Base-by-base conservation (phyloP, 2,888 invertebrate genomes). In the Sesamia inferens region DNA sequence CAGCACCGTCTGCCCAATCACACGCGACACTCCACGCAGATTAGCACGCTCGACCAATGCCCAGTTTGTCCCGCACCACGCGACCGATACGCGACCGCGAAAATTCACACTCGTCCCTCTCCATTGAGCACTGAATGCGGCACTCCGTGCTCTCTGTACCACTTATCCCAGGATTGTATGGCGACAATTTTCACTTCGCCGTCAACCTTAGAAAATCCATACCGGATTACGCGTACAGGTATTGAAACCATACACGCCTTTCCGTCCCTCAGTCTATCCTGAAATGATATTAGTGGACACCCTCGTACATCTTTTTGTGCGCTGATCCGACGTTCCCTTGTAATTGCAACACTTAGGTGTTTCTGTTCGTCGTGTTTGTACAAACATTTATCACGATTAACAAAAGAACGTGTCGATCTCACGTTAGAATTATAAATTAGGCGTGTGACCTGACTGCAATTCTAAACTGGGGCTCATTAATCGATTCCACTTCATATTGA, bases 11-110 rank as follows among this genome's bases (percentile, higher is more conserved):
- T 93, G 93, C 91, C 94, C 95, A 96, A 96, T 96, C 96, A 95
- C 92, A 95, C 92, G 94, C 94, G 94, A 95, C 95, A 94, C 94
- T 94, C 95, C 90, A 94, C 94, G 94, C 94, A 95, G 95, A 96
- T 96, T 96, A 95, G 96, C 93, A 92, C 92, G 92, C 90, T 94
- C 93, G 90, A 90, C 93, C 93, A 93, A 91, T 91, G 91, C 89
- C 91, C 91, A 90, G 92, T 91, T 88, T 85, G 88, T 88, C 87
- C 88, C 78, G 87, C 86, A 91, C 90, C 85, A 88, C 89, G 88
- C 86, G 78, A 88, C 88, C 84, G 78, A 87, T 87, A 72, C 66
- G 68, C 88, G 83, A 79, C 87, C 84, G 85, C 90, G 92, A 93
- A 93, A 93, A 93, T 93, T 90, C 89, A 89, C 92, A 92, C 88